Conservation (phyloP, 2,113 vertebrate species). For the Chlamydotis undulata region DNA sequence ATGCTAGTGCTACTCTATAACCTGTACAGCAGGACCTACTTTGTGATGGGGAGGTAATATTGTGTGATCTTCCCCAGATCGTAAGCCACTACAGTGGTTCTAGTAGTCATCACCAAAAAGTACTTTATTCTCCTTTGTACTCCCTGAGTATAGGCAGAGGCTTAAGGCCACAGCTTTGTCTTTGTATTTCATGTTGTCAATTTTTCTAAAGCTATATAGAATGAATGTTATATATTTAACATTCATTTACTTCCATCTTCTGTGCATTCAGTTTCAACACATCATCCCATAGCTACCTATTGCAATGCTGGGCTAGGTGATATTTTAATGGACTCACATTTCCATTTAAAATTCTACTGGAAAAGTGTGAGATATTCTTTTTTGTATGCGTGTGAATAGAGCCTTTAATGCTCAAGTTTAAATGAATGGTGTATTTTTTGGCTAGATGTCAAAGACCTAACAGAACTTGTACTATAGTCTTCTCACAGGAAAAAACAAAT, state of each 20-base stretch:
- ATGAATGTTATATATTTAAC: not conserved
- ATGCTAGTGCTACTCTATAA: not conserved
- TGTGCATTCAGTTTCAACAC: not conserved
- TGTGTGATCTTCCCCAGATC: not conserved
- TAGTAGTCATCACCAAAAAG: not conserved
- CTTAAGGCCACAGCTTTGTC: not conserved
- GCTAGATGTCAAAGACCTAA: slow-evolving; percentile 75
- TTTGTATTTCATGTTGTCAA: not conserved
- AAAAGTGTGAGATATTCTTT: slow-evolving; percentile 68
- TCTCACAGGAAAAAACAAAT: slow-evolving; percentile 78
- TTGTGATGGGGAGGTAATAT: not conserved
- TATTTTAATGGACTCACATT: slow-evolving; percentile 41
- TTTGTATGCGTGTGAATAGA: slow-evolving; percentile 69
- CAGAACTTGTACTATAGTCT: slow-evolving; percentile 76
- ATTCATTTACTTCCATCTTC: not conserved
- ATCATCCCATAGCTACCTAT: not conserved
- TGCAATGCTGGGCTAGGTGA: not conserved
- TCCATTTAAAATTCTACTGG: slow-evolving; percentile 71
- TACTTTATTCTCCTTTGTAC: not conserved
- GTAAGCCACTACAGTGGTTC: not conserved
- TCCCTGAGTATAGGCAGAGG: not conserved
- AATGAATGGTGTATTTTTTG: slow-evolving; percentile 79
- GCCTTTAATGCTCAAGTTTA: slow-evolving; percentile 73
- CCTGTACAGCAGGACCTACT: not conserved
- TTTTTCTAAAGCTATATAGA: not conserved